Evolutionary conservation across 2,797 vertebrate species (phyloP), one percentile per base, ranked within the genome.

Genomic region (Momotus momota): DNA sequence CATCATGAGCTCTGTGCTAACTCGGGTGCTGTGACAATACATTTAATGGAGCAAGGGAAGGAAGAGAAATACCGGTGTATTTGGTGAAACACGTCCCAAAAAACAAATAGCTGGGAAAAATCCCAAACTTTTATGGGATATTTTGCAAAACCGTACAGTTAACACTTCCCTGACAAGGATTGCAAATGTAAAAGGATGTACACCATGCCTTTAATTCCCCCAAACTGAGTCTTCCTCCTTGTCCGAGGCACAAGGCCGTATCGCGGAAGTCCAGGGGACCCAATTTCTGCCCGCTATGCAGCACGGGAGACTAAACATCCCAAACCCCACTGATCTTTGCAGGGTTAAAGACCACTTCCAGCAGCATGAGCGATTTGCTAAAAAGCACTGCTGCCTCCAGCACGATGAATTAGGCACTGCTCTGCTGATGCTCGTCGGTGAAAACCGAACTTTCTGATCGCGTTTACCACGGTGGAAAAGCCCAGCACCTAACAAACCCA

Each of bases 161-260:
- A 64, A 43, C 12, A 7, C 3, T 49, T 61, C 40, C 54, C 26
- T 41, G 21, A 14, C 45, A 48, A 54, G 18, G 33, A 46, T 0
- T 46, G 45, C 35, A 86, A 58, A 65, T 16, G 35, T 65, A 43
- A 77, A 80, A n/a, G 18, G 19, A 81, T 75, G 12, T 72, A 7
- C 5, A 61, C 8, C 0, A 0, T 1, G 1, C 23, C 43, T 27
- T 54, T 46, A 45, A 45, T 13, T 61, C 27, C 41, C 4, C 8
- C 21, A 67, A 35, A 13, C 23, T 18, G 19, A 1, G 10, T 31
- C 16, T 23, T 84, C 52, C 54, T 71, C 70, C 33, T 14, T 82
- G 8, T 25, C 19, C 0, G 0, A 26, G 31, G 41, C 52, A 74
- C 43, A 55, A 80, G 8, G 11, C 27, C 0, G 0, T 35, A 46